Base-by-base conservation (phyloP, 2,797 vertebrate genomes). In the Botia almorhae region DNA sequence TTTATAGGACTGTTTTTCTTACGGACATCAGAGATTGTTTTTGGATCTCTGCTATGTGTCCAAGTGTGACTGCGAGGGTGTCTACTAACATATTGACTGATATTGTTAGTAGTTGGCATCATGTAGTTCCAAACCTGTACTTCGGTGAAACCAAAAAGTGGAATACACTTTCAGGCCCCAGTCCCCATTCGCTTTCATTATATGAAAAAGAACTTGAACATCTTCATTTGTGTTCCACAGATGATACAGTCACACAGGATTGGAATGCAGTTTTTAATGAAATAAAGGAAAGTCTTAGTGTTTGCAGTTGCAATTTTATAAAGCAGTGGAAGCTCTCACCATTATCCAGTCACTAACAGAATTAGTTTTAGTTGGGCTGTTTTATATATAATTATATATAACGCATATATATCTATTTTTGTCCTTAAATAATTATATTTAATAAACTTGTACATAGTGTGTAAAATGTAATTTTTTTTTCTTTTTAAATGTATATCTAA, bases 1-100 rank as follows among this genome's bases (percentile, higher is more conserved):
- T 64, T 79, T 64, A 72, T 65, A 55, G 60, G 60, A 65, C 29
- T 55, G 29, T 56, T 46, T 50, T 75, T 51, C 72, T 68, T 67
- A 53, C 46, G 82, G n/a, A 69, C 69, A 82, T 71, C 55, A 50
- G 67, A 72, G 76, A 80, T 81, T 78, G 65, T 72, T 65, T 74
- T 53, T 63, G 63, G 58, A 23, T 43, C 29, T 39, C 56, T 82
- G 67, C 76, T 56, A 21, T 58, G 69, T 75, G 74, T 76, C 51
- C 4, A 51, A 76, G 39, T 21, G 12, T 69, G 53, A 78, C 43
- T 60, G 36, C 39, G 23, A 69, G 39, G 51, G 23, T 78, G 39
- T 69, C 53, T 26, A 11, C 53, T 69, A 67, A 48, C 13, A 13
- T 17, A 61, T 69, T 60, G 65, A 61, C 19, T 7, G 4, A 19